A percentile compares a stretch with the other conserved stretches of the same genome.
These are phyloP conservation scores for Alouatta palliata DNA, from an alignment of 2,113 vertebrate species.

Conservation along the genomic window DNA sequence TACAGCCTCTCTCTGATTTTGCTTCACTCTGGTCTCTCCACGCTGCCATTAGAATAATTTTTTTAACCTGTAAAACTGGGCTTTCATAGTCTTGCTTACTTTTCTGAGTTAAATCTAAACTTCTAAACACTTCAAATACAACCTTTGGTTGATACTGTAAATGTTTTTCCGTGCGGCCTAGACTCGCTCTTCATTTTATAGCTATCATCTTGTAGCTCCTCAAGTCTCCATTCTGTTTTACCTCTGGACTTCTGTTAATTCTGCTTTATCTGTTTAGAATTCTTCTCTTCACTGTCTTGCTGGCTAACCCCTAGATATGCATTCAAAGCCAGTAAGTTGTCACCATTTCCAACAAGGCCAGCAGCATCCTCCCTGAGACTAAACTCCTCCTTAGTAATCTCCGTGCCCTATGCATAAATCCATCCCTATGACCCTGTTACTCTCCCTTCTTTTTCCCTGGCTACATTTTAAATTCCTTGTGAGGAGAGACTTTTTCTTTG, in stretches of 20 bases:
- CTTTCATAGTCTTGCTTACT: neutral
- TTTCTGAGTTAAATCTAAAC: neutral
- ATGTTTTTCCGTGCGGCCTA: neutral
- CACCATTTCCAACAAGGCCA: neutral
- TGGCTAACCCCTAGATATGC: neutral
- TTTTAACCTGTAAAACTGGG: neutral
- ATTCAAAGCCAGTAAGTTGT: neutral
- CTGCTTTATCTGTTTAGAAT: neutral
- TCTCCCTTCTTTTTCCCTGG: neutral
- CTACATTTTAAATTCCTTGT: neutral
- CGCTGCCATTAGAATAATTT: neutral
- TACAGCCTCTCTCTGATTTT: neutral
- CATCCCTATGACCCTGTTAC: fast-evolving
- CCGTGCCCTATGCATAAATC: neutral
- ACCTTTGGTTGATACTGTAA: neutral
- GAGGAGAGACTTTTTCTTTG: neutral
- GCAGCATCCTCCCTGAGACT: neutral
- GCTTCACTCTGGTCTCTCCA: neutral
- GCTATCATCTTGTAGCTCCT: neutral
- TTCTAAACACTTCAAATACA: neutral
- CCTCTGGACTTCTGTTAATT: neutral
- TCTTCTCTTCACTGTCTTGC: neutral
- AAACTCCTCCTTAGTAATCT: neutral
- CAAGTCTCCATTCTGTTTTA: neutral
- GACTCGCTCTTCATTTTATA: no score